phyloP scores from a whole-genome alignment of 2,888 invertebrate genomes.

The Papilio gigon region DNA sequence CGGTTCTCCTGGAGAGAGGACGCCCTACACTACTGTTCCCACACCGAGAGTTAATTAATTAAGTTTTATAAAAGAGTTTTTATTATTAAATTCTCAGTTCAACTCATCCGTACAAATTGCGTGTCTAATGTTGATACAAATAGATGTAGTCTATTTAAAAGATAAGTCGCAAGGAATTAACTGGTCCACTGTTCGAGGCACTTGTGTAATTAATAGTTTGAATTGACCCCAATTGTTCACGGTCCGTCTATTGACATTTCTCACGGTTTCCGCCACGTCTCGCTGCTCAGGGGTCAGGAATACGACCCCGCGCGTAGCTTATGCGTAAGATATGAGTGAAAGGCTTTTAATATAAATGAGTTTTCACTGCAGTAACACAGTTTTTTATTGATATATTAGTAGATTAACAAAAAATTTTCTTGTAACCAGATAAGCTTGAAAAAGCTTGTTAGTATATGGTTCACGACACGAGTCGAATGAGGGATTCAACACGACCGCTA shows the following conservation, averaged over 20 bases:
- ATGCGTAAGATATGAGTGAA: constrained; percentile 35
- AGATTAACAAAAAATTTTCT: too few species aligned
- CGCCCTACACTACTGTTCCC: too few species aligned
- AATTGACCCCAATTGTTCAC: constrained; percentile 39
- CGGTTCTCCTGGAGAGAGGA: too few species aligned
- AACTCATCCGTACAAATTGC: background rate
- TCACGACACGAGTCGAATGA: too few species aligned
- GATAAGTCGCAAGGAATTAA: constrained; percentile 30
- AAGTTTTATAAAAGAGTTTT: too few species aligned
- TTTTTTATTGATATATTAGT: too few species aligned
- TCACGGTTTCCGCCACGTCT: constrained; percentile 30
- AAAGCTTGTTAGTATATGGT: too few species aligned
- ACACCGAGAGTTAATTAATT: too few species aligned
- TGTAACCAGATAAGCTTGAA: too few species aligned
- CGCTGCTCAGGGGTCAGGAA: constrained; percentile 25
- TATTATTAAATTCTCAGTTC: background rate
- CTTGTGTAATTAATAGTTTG: constrained; percentile 37
- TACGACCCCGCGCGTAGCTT: constrained; percentile 29
- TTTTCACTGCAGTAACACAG: too few species aligned
- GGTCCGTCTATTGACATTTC: constrained; percentile 34
- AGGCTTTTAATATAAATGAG: too few species aligned
- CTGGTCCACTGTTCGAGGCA: constrained; percentile 35
- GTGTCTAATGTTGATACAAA: constrained; percentile 4
- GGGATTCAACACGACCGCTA: too few species aligned
- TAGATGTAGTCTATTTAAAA: constrained; percentile 11